A percentile compares a stretch with the other conserved stretches of the same genome.
Evolutionary conservation across 2,113 vertebrate species (phyloP).

Genomic region (Apteryx owenii): DNA sequence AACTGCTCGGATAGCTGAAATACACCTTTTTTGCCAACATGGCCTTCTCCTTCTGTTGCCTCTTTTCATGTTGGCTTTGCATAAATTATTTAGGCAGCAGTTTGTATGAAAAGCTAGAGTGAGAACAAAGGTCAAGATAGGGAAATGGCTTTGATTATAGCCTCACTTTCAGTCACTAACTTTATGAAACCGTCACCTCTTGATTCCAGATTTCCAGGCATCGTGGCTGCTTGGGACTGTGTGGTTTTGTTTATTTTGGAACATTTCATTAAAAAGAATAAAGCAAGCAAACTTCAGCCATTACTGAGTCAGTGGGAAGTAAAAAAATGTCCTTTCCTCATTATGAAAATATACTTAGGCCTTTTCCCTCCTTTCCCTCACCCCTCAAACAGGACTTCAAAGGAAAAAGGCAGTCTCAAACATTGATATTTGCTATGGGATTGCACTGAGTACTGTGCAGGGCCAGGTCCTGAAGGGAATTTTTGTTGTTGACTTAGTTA

Average conservation of each 20-base stretch:
- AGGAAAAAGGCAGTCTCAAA: neutral
- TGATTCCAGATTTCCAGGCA: neutral
- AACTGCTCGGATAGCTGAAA: neutral
- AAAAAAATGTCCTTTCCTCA: neutral
- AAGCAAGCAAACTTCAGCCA: slow-evolving; percentile 6
- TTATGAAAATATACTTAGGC: neutral
- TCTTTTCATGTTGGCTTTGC: neutral
- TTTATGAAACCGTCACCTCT: neutral
- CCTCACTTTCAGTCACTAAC: neutral
- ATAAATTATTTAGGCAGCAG: neutral
- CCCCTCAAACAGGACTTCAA: neutral
- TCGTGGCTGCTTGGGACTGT: fast-evolving
- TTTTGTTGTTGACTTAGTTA: neutral
- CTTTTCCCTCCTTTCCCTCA: neutral
- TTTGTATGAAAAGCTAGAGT: neutral
- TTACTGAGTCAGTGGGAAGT: neutral
- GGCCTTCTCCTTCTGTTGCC: neutral
- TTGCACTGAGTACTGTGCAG: neutral
- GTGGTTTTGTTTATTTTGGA: neutral
- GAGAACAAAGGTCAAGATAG: neutral
- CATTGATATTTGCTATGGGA: neutral
- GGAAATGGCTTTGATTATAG: neutral
- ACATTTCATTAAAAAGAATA: neutral
- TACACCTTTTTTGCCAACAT: neutral
- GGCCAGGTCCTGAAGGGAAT: neutral